Base-by-base conservation (phyloP, 2,888 invertebrate genomes). In the Fragum fragum region DNA sequence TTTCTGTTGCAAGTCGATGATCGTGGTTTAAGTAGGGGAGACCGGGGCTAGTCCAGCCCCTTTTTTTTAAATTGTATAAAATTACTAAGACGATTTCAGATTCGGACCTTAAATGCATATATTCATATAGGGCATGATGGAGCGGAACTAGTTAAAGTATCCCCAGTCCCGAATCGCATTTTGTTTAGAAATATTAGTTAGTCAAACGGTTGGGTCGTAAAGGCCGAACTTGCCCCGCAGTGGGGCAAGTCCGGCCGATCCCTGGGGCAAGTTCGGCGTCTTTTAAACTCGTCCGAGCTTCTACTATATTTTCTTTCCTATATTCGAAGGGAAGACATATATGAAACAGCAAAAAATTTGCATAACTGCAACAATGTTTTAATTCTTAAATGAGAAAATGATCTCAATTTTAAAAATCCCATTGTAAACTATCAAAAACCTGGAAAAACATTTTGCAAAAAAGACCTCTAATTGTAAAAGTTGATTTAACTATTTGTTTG, bases 201-300 rank as follows among this genome's bases (percentile, higher is more conserved):
- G 6, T 16, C 2, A 59, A 59, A 23, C 3, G 29, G 23, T 28
- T 7, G 16, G 59, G 7, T 59, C 59, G 23, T 16, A 5, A 16
- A 21, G 59, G 26, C 59, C 70, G 47, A 52, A 71, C 55, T 28
- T 71, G 36, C 55, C 71, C 55, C 71, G 55, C 2, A n/a, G 52
- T 14, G 28, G 71, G 55, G 71, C 71, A 71, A 71, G 55, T 55
- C 52, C 52, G 55, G 32, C 55, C 36, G 6, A 47, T n/a, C n/a
- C 32, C n/a, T 32, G 55, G 70, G 70, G 42, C 42, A 21, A 47
- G 28, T 47, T 70, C 70, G 70, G 70, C 52, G 18, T 16, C 23
- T 57, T 23, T 57, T 23, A 57, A 3, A 14, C 53, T 53, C 18
- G 53, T 53, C 7, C 7, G 11, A 53, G 7, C 39, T 39, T 6